Evolutionary conservation across 2,113 vertebrate species (phyloP).

Genomic region (Mesocricetus auratus): DNA sequence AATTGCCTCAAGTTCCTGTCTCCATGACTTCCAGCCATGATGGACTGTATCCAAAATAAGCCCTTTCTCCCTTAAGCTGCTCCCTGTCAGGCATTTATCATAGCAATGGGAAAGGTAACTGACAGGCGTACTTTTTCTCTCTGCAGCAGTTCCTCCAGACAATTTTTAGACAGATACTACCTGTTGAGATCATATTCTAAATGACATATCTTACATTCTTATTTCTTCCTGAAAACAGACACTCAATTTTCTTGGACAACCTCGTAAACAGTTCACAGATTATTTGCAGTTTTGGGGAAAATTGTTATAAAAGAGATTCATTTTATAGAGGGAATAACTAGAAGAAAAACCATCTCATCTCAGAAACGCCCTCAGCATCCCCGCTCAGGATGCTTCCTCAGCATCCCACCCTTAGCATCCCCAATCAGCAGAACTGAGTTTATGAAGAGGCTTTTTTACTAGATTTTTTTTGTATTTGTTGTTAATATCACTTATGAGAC

Average conservation of each 20-base stretch:
- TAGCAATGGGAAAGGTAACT: neutral
- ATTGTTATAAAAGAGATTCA: slow-evolving; percentile 65
- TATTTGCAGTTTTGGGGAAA: slow-evolving; percentile 62
- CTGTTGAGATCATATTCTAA: slow-evolving; percentile 82
- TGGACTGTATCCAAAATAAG: too few species aligned
- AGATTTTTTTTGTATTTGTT: slow-evolving; percentile 67
- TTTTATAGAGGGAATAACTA: slow-evolving; percentile 67
- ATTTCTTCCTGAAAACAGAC: slow-evolving; percentile 69
- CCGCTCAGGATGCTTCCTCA: too few species aligned
- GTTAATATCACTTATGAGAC: slow-evolving; percentile 3
- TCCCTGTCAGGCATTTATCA: too few species aligned
- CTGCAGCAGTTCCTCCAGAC: slow-evolving; percentile 75
- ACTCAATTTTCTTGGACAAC: slow-evolving; percentile 53
- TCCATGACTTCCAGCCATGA: neutral
- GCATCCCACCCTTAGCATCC: too few species aligned
- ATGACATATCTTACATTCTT: slow-evolving; percentile 74
- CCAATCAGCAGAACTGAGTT: neutral
- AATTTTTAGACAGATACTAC: slow-evolving; percentile 79
- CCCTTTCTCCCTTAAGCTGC: too few species aligned
- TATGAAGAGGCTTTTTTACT: slow-evolving; percentile 62
- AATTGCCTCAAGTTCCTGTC: neutral
- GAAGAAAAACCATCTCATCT: slow-evolving; percentile 52
- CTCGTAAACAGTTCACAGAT: slow-evolving; percentile 58
- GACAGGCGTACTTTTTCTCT: slow-evolving; percentile 66
- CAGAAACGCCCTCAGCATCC: too few species aligned